Conservation (phyloP, 1,140 invertebrate genomes). For the Trichonephila clavipes region DNA sequence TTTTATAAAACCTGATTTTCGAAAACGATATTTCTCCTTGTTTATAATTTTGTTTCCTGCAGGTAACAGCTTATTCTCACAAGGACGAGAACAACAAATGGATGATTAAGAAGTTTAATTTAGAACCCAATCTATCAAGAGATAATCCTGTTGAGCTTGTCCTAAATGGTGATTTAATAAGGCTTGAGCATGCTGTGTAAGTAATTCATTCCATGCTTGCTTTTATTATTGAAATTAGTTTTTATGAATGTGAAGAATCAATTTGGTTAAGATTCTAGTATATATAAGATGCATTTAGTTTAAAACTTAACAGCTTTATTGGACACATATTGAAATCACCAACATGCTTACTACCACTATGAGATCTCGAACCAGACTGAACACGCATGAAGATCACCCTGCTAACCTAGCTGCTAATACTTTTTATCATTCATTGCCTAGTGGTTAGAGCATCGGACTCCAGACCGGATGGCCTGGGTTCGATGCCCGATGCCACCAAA, state of each 20-base stretch:
- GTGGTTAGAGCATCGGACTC: no score
- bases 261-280: no score
- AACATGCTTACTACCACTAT: no score
- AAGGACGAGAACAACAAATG: conserved; percentile 98
- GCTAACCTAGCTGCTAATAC: no score
- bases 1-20: background rate
- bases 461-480: no score
- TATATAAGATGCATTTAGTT: no score
- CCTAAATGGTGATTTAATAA: conserved; percentile 91
- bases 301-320: no score
- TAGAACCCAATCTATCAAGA: conserved; percentile 78
- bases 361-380: no score
- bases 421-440: no score
- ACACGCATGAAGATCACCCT: no score
- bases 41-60: conserved; percentile 67
- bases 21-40: background rate
- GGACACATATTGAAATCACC: no score
- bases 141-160: conserved; percentile 84
- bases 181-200: conserved; percentile 90
- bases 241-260: background rate
- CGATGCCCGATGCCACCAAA: no score
- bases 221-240: background rate
- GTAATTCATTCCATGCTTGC: conserved; percentile 57
- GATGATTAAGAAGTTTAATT: conserved; percentile 87
- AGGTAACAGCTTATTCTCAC: conserved; percentile 98